Evolutionary conservation across 1,140 invertebrate species (phyloP).

Genomic region (Pogonomyrmex barbatus): DNA sequence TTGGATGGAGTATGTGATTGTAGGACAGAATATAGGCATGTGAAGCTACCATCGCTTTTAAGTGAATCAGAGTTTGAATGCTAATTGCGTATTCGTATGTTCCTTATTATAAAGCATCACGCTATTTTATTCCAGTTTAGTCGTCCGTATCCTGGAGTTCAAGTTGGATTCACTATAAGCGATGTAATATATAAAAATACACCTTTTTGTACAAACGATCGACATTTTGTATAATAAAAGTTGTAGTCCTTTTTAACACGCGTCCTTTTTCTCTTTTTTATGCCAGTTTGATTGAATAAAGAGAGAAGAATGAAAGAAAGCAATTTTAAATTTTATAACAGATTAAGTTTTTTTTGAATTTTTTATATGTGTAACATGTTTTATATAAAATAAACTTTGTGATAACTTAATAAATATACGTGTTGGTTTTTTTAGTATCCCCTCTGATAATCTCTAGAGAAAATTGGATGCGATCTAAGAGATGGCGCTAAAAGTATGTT

Average conservation of each 20-base stretch:
- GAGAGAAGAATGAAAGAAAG: neutral
- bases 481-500: slow-evolving; percentile 29
- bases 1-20: slow-evolving; percentile 39
- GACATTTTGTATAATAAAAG: slow-evolving; percentile 80
- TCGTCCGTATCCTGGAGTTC: neutral
- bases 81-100: slow-evolving; percentile 39
- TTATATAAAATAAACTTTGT: slow-evolving; percentile 3
- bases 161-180: slow-evolving; percentile 47
- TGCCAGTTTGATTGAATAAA: slow-evolving; percentile 10
- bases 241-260: slow-evolving; percentile 70
- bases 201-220: slow-evolving; percentile 80
- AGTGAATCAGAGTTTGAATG: slow-evolving; percentile 35
- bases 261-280: neutral
- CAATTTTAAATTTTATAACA: neutral
- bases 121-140: slow-evolving; percentile 43
- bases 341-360: neutral
- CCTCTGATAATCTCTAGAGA: neutral
- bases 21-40: neutral
- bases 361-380: slow-evolving; percentile 10
- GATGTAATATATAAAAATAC: slow-evolving; percentile 59
- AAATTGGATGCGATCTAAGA: slow-evolving; percentile 23
- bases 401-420: neutral
- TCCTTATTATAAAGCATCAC: slow-evolving; percentile 40
- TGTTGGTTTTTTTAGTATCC: neutral
- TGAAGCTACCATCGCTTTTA: slow-evolving; percentile 44